Percentiles rank a stretch among this genome's conserved stretches.
Evolutionary conservation across 1,140 invertebrate genomes (phyloP).

Genomic region (Zaprionus davidi): DNA sequence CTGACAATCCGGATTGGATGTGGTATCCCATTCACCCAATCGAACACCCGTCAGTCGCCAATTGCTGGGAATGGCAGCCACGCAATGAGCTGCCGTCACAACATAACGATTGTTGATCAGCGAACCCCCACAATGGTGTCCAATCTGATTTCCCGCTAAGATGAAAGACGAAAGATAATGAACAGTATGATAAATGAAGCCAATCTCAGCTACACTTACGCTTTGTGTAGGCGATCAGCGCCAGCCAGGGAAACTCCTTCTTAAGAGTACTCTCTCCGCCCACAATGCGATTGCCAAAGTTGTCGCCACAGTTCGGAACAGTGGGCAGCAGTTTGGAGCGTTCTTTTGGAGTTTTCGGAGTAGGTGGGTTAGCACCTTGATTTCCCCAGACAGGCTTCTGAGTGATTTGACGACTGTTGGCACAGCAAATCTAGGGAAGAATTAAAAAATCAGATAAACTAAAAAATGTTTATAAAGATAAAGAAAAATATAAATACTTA

Average conservation of each 20-base stretch:
- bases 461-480: too few species aligned
- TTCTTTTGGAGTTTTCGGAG: not conserved
- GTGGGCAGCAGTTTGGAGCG: constrained; percentile 51
- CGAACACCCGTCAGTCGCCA: constrained; percentile 85
- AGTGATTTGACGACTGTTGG: constrained; percentile 37
- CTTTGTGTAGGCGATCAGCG: constrained; percentile 84
- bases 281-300: constrained; percentile 85
- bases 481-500: too few species aligned
- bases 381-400: constrained; percentile 45
- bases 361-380: constrained; percentile 23
- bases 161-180: not conserved
- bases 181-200: not conserved
- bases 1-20: constrained; percentile 86
- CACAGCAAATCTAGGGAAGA: constrained; percentile 61
- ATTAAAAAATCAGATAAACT: not conserved
- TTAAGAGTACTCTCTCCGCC: constrained; percentile 87
- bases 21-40: constrained; percentile 88
- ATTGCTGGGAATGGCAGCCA: constrained; percentile 85
- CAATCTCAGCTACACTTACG: constrained; percentile 45
- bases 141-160: constrained; percentile 59
- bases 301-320: constrained; percentile 75
- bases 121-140: constrained; percentile 88
- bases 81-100: constrained; percentile 90
- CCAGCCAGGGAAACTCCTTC: constrained; percentile 90
- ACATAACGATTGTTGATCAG: constrained; percentile 88